A percentile compares a stretch with the other conserved stretches of the same genome.
These are phyloP conservation scores for Aquatica leii DNA, from an alignment of 2,888 invertebrate genomes.

Conservation along the genomic window DNA sequence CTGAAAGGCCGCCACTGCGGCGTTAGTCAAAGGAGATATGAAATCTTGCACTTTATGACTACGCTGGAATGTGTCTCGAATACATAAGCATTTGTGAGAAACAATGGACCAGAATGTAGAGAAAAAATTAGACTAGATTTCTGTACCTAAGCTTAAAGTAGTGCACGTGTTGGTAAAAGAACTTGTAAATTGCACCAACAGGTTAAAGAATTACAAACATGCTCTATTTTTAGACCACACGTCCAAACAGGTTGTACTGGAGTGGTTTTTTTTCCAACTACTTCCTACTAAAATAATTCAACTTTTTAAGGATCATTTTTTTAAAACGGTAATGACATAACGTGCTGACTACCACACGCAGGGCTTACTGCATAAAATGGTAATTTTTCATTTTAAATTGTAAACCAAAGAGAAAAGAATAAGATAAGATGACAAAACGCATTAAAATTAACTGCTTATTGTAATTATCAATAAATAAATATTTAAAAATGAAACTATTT, in stretches of 20 bases:
- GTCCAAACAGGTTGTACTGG: conserved; percentile 22
- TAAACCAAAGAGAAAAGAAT: too few species aligned
- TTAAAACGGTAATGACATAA: too few species aligned
- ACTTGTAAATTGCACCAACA: conserved; percentile 20
- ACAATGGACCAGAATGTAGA: background rate
- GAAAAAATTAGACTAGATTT: background rate
- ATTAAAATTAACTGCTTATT: too few species aligned
- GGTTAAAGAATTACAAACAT: conserved; percentile 16
- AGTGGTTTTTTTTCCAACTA: background rate
- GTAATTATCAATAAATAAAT: too few species aligned
- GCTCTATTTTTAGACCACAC: conserved; percentile 24
- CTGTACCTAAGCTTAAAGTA: too few species aligned
- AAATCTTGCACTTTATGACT: conserved; percentile 28
- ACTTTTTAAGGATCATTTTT: too few species aligned
- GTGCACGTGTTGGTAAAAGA: background rate
- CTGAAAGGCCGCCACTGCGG: conserved; percentile 18
- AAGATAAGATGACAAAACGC: too few species aligned
- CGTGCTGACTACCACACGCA: too few species aligned
- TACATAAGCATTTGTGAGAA: conserved; percentile 9
- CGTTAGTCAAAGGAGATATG: conserved; percentile 18
- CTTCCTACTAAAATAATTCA: too few species aligned
- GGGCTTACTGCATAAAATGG: too few species aligned
- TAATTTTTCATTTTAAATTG: too few species aligned
- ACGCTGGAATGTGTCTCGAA: conserved; percentile 19
- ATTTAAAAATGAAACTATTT: too few species aligned